phyloP scores from a whole-genome alignment of 2,888 invertebrate genomes.

The Busseola fusca region DNA sequence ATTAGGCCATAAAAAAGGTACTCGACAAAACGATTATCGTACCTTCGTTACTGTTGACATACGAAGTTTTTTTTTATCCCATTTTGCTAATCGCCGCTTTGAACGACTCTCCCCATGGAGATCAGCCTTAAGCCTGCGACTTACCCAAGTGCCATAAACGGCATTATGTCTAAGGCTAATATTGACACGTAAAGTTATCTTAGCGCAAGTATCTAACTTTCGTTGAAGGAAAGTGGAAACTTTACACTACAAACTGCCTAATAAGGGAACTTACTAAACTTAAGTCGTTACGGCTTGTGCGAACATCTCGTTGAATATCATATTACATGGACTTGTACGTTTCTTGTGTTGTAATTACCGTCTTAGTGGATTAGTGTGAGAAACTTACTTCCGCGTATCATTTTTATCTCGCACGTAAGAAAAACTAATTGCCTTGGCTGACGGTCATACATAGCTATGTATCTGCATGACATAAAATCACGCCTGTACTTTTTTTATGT shows the following conservation, averaged over 20 bases:
- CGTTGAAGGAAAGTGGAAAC: conserved; percentile 69
- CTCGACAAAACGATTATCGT: background rate
- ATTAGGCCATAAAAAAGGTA: background rate
- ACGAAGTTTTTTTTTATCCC: conserved; percentile 6
- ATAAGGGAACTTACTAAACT: conserved; percentile 45
- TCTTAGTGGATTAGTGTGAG: conserved; percentile 14
- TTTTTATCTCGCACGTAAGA: background rate
- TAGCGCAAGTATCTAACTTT: conserved; percentile 75
- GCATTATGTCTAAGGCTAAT: conserved; percentile 52
- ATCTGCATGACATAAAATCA: background rate
- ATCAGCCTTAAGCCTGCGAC: conserved; percentile 13
- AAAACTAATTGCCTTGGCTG: background rate
- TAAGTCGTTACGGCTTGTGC: conserved; percentile 16
- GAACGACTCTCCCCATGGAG: conserved; percentile 7
- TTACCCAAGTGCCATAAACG: conserved; percentile 42
- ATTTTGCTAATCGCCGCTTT: conserved; percentile 11
- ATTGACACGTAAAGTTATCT: conserved; percentile 58
- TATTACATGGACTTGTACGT: background rate
- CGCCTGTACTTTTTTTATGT: no score
- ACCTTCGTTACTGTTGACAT: background rate
- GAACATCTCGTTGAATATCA: conserved; percentile 11
- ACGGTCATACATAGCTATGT: background rate
- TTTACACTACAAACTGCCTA: conserved; percentile 56
- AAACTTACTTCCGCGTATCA: background rate
- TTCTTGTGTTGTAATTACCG: conserved; percentile 16